Evolutionary conservation across 2,888 invertebrate species (phyloP).

Genomic region (Dolomedes plantarius): DNA sequence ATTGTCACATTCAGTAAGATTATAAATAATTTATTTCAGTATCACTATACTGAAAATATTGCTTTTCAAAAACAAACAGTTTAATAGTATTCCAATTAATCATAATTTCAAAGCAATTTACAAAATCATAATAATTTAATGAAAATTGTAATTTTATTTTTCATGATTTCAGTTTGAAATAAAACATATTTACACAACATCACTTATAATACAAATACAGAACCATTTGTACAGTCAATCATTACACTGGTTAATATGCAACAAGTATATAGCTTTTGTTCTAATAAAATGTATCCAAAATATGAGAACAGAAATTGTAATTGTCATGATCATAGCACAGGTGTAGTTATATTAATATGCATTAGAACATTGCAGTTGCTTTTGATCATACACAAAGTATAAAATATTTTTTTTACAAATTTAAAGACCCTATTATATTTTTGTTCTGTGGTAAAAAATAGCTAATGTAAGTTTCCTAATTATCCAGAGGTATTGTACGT

Average conservation of each 20-base stretch:
- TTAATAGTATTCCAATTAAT: no score
- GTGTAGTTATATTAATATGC: neutral
- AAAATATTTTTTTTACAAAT: neutral
- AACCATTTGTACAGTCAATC: conserved; percentile 6
- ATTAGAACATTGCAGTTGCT: neutral
- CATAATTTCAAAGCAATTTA: no score
- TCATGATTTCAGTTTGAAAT: neutral
- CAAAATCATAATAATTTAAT: no score
- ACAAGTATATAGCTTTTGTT: neutral
- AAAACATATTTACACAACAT: conserved; percentile 10
- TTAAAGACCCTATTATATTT: neutral
- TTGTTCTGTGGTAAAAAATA: neutral
- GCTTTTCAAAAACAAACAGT: no score
- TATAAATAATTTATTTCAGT: no score
- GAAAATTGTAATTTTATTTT: no score
- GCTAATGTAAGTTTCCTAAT: neutral
- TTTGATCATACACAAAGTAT: neutral
- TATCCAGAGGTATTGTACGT: neutral
- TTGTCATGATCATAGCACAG: neutral
- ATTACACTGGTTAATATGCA: neutral
- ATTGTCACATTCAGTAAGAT: no score
- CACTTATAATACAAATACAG: neutral
- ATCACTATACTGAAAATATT: no score
- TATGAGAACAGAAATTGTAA: neutral
- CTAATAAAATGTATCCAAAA: neutral